These are phyloP conservation scores for Pempheris klunzingeri DNA, from an alignment of 2,797 vertebrate species.

Conservation along the genomic window DNA sequence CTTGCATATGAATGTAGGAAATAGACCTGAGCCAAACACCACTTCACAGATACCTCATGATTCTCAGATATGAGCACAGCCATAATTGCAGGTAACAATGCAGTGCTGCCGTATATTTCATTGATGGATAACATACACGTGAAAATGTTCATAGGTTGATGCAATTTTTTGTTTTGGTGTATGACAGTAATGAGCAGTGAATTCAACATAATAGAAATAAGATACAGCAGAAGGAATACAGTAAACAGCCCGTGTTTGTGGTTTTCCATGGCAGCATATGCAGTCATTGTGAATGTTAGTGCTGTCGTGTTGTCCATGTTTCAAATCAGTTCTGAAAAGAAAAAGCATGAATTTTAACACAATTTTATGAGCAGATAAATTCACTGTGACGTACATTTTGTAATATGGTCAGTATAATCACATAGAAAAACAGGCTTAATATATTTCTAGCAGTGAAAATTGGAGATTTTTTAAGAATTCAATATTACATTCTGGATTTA, in stretches of 20 bases:
- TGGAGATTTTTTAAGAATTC: background rate
- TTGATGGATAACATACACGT: constrained; percentile 52
- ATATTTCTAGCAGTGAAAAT: background rate
- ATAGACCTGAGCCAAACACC: constrained; percentile 71
- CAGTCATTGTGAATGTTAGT: constrained; percentile 62
- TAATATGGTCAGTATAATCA: background rate
- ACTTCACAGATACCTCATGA: constrained; percentile 24
- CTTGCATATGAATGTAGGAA: constrained; percentile 70
- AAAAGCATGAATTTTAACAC: background rate
- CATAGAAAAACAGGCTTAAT: background rate
- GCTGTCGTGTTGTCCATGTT: constrained; percentile 65
- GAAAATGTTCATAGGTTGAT: constrained; percentile 74
- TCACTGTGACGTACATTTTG: background rate
- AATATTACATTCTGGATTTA: background rate
- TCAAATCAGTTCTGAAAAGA: constrained; percentile 33
- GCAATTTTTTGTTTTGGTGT: constrained; percentile 52
- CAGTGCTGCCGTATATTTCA: constrained; percentile 67
- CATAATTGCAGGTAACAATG: constrained; percentile 52
- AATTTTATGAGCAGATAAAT: background rate
- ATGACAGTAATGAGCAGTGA: constrained; percentile 52
- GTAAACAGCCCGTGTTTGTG: constrained; percentile 53
- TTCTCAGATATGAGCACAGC: constrained; percentile 46
- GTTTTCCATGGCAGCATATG: constrained; percentile 53
- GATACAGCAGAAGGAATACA: constrained; percentile 64
- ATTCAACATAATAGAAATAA: constrained; percentile 42